Conservation (phyloP, 2,888 invertebrate genomes). For the Plusia festucae region DNA sequence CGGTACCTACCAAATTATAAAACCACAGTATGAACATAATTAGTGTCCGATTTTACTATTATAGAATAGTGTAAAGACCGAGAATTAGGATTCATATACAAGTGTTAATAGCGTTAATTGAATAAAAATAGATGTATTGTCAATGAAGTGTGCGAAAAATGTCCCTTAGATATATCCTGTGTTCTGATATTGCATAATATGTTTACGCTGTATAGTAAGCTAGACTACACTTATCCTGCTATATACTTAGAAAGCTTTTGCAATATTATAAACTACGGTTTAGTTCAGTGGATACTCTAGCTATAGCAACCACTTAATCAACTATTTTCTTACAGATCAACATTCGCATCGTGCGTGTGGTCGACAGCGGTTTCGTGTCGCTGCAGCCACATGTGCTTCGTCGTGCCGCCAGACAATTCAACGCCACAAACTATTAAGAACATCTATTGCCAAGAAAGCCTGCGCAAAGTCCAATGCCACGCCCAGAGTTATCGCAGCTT, state of each 20-base stretch:
- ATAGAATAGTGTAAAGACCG: too few species aligned
- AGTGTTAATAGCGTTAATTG: neutral
- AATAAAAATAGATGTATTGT: neutral
- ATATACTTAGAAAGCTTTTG: too few species aligned
- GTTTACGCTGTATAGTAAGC: too few species aligned
- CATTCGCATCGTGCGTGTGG: conserved; percentile 91
- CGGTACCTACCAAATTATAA: too few species aligned
- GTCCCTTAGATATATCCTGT: neutral
- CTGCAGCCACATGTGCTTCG: conserved; percentile 79
- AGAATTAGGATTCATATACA: too few species aligned
- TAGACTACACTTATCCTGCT: too few species aligned
- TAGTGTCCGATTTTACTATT: too few species aligned
- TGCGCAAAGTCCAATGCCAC: too few species aligned
- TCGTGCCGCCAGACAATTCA: conserved; percentile 72
- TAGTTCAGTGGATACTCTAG: too few species aligned
- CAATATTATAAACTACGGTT: too few species aligned
- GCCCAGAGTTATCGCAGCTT: conserved; percentile 26
- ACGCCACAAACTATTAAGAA: conserved; percentile 67
- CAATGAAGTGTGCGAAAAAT: neutral
- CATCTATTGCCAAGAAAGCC: neutral
- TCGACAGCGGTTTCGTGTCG: conserved; percentile 81
- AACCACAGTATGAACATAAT: too few species aligned
- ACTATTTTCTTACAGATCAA: conserved; percentile 86
- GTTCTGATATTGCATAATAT: too few species aligned
- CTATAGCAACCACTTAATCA: neutral